Evolutionary conservation across 2,888 invertebrate genomes (phyloP).

Genomic region (Hoplodrina ambigua): DNA sequence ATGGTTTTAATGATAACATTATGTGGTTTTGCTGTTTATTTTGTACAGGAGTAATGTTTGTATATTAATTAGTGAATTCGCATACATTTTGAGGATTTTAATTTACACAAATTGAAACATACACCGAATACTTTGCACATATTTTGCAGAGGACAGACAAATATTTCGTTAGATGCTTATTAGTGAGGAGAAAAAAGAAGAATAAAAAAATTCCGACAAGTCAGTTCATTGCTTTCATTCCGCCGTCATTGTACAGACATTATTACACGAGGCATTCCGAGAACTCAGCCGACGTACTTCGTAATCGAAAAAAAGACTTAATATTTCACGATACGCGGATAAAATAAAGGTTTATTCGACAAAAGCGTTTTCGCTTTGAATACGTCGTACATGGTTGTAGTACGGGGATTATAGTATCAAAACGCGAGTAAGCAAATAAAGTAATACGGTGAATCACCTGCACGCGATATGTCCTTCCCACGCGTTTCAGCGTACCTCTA

Average conservation of each 20-base stretch:
- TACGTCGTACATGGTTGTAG: conserved; percentile 72
- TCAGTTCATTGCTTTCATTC: conserved; percentile 68
- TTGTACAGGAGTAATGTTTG: conserved; percentile 18
- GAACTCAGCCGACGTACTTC: conserved; percentile 64
- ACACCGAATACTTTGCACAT: conserved; percentile 6
- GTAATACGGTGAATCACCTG: conserved; percentile 81
- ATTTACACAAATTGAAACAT: conserved; percentile 24
- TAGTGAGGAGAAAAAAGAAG: conserved; percentile 40
- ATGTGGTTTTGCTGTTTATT: conserved; percentile 35
- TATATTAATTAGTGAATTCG: conserved; percentile 30
- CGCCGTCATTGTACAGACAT: conserved; percentile 64
- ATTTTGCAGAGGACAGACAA: conserved; percentile 8
- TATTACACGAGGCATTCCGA: conserved; percentile 63
- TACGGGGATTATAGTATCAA: conserved; percentile 69
- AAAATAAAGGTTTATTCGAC: conserved; percentile 82
- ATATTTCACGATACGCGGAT: conserved; percentile 75
- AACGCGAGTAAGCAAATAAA: conserved; percentile 78
- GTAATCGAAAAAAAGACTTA: conserved; percentile 76
- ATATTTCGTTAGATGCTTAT: conserved; percentile 25
- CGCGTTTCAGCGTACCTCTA: conserved; percentile 66
- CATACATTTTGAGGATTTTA: conserved; percentile 12
- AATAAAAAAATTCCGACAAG: conserved; percentile 60
- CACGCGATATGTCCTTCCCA: conserved; percentile 77
- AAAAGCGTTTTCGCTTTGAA: conserved; percentile 71
- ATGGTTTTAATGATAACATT: conserved; percentile 30